A percentile compares a stretch with the other conserved stretches of the same genome.
Evolutionary conservation across 2,888 invertebrate species (phyloP).

Genomic region (Melikaiella ostensackeni): DNA sequence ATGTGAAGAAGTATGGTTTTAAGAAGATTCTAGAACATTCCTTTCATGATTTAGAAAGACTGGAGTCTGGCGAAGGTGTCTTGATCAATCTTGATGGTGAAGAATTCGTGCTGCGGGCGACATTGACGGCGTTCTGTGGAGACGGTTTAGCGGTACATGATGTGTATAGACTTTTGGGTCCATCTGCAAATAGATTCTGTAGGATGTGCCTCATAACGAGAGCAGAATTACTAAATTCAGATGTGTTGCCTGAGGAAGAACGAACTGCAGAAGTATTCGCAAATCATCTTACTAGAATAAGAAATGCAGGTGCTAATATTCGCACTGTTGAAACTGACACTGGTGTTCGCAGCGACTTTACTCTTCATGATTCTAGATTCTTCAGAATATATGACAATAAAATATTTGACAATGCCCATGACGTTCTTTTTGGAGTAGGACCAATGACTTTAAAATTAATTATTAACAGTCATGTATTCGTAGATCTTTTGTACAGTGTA

Average conservation of each 20-base stretch:
- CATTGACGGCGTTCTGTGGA: conserved; percentile 46
- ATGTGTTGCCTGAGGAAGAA: too few species aligned
- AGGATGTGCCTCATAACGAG: too few species aligned
- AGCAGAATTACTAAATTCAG: too few species aligned
- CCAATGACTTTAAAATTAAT: neutral
- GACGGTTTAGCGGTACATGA: conserved; percentile 36
- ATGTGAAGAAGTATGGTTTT: conserved; percentile 45
- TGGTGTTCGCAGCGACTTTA: conserved; percentile 46
- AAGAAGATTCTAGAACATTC: conserved; percentile 39
- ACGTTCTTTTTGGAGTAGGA: conserved; percentile 35
- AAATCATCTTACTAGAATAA: too few species aligned
- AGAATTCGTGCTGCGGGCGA: conserved; percentile 43
- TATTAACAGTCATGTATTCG: too few species aligned
- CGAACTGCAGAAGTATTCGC: too few species aligned
- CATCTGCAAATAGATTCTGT: conserved; percentile 47
- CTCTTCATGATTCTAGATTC: conserved; percentile 42
- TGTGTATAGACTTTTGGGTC: conserved; percentile 44
- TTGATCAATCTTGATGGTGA: conserved; percentile 36
- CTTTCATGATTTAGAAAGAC: conserved; percentile 12
- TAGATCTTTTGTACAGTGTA: too few species aligned
- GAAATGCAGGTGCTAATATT: conserved; percentile 9
- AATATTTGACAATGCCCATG: conserved; percentile 49
- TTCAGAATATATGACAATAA: conserved; percentile 46
- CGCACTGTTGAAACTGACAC: conserved; percentile 39
- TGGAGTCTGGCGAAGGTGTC: conserved; percentile 49